Conservation (phyloP, 2,888 invertebrate species). For the Plebejus anna region DNA sequence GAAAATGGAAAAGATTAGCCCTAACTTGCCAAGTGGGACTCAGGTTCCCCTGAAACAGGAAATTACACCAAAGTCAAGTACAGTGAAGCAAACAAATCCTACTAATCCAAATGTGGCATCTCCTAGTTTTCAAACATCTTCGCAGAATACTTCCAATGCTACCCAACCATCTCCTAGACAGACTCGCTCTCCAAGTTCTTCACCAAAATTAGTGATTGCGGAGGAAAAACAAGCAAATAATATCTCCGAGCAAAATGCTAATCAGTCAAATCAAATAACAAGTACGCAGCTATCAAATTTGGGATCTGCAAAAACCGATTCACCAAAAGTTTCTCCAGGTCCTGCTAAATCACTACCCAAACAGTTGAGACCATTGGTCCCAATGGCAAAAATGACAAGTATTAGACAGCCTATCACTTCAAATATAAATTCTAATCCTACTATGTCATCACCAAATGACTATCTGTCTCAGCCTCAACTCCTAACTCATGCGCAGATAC, state of each 20-base stretch:
- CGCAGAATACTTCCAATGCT: slow-evolving; percentile 52
- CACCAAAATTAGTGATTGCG: slow-evolving; percentile 74
- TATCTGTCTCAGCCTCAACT: slow-evolving; percentile 56
- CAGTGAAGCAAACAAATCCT: slow-evolving; percentile 48
- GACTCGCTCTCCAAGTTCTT: slow-evolving; percentile 75
- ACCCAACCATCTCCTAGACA: slow-evolving; percentile 67
- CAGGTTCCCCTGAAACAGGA: slow-evolving; percentile 50
- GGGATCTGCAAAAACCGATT: slow-evolving; percentile 54
- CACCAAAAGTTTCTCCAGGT: slow-evolving; percentile 56
- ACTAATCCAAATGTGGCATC: slow-evolving; percentile 50
- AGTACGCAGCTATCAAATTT: slow-evolving; percentile 62
- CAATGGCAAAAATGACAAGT: slow-evolving; percentile 54
- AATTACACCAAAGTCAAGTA: slow-evolving; percentile 49
- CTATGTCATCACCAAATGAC: slow-evolving; percentile 54
- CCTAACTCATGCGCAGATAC: slow-evolving; percentile 49
- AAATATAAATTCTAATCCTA: slow-evolving; percentile 50
- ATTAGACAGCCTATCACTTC: slow-evolving; percentile 59
- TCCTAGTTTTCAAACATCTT: slow-evolving; percentile 52
- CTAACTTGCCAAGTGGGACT: slow-evolving; percentile 43
- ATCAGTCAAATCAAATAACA: slow-evolving; percentile 68
- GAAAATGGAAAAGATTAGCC: slow-evolving; percentile 57
- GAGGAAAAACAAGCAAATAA: slow-evolving; percentile 67
- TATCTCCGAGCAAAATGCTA: slow-evolving; percentile 54
- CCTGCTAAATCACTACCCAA: slow-evolving; percentile 60
- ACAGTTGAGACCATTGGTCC: slow-evolving; percentile 53